These are phyloP conservation scores for Atta colombica DNA, from an alignment of 1,140 invertebrate genomes.

Conservation along the genomic window DNA sequence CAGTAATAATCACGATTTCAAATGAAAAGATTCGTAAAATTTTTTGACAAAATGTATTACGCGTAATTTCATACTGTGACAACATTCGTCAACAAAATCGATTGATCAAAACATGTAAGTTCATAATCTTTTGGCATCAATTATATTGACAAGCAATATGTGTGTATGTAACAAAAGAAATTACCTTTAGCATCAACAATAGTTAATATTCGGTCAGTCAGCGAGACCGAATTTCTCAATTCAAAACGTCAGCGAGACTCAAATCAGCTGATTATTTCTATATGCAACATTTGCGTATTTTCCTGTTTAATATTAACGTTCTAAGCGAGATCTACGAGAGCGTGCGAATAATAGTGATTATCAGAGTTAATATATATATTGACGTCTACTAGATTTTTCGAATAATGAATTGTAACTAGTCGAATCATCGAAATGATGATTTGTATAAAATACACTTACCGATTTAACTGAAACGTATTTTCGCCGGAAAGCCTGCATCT, in stretches of 20 bases:
- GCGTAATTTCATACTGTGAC: background rate
- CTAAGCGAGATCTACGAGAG: background rate
- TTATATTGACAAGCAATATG: background rate
- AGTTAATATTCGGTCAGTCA: background rate
- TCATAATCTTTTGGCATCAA: background rate
- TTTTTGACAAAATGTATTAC: background rate
- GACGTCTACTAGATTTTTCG: background rate
- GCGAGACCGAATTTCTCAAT: background rate
- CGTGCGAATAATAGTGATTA: background rate
- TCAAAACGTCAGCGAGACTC: background rate
- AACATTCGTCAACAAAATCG: conserved; percentile 15
- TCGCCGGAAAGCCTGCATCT: background rate
- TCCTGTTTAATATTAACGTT: background rate
- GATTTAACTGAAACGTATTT: background rate
- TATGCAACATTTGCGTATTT: background rate
- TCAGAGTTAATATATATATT: background rate
- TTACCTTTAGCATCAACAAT: background rate
- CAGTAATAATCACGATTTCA: background rate
- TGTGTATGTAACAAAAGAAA: background rate
- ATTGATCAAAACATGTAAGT: background rate
- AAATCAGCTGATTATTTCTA: background rate
- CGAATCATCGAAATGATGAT: background rate
- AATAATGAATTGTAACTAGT: background rate
- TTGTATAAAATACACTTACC: conserved; percentile 19
- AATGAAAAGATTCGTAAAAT: background rate